phyloP scores from a whole-genome alignment of 2,113 vertebrate genomes.

The Apodemus sylvaticus region DNA sequence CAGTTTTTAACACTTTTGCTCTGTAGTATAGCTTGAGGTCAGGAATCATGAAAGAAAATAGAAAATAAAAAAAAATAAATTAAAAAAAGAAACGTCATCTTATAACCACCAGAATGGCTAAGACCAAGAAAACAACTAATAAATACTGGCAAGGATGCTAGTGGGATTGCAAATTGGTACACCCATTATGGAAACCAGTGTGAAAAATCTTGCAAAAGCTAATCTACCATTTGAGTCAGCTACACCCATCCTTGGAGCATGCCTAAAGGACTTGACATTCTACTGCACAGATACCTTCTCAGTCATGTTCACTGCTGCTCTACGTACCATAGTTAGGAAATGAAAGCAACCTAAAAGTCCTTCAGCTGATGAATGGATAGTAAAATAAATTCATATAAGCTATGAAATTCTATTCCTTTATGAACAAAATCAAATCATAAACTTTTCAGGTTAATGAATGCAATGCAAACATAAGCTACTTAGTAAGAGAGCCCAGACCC shows the following conservation, averaged over 20 bases:
- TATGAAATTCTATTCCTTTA: not conserved
- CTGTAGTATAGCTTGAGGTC: too few species aligned
- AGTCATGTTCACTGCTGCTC: not conserved
- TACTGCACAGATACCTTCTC: not conserved
- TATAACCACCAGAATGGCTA: not conserved
- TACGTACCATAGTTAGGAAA: not conserved
- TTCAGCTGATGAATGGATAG: not conserved
- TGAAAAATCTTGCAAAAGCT: not conserved
- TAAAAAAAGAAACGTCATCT: not conserved
- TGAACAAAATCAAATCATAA: not conserved
- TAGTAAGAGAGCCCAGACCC: not conserved
- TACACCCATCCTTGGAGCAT: not conserved
- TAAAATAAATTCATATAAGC: not conserved
- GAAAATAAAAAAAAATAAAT: too few species aligned
- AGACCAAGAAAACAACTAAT: not conserved
- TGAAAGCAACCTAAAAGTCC: not conserved
- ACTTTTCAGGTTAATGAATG: not conserved
- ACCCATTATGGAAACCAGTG: not conserved
- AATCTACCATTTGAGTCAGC: not conserved
- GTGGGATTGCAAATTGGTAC: not conserved
- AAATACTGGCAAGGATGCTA: not conserved
- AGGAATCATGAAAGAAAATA: too few species aligned
- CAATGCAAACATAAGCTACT: not conserved
- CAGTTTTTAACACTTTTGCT: too few species aligned
- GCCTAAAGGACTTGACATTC: not conserved